These are phyloP conservation scores for Oceanodroma tethys DNA, from an alignment of 2,113 vertebrate species.

Conservation along the genomic window DNA sequence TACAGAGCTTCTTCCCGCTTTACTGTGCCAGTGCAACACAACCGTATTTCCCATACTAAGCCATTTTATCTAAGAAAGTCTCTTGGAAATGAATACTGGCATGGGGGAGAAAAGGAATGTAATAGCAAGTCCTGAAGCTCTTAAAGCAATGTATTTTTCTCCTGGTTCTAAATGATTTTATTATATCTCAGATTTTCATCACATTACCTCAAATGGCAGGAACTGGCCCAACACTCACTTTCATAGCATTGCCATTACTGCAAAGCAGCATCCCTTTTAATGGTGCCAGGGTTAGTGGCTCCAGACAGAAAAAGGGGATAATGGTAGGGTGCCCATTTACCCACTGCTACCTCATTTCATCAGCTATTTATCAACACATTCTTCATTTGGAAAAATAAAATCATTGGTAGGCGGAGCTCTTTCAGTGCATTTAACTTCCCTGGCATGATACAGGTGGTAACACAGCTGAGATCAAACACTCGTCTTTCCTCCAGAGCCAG, in stretches of 20 bases:
- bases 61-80: background rate
- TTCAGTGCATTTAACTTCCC: conserved; percentile 36
- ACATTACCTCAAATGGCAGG: conserved; percentile 27
- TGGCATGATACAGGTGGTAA: conserved; percentile 46
- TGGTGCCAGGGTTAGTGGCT: background rate
- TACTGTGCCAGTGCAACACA: background rate
- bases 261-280: conserved; percentile 14
- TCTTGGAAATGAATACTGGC: background rate
- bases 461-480: conserved; percentile 59
- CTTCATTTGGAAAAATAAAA: conserved; percentile 52
- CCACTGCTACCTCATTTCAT: conserved; percentile 50
- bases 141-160: conserved; percentile 8
- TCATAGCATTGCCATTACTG: conserved; percentile 15
- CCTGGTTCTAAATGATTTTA: conserved; percentile 12
- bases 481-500: conserved; percentile 43
- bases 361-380: conserved; percentile 40
- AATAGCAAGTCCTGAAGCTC: background rate
- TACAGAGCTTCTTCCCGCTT: background rate
- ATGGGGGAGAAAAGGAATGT: background rate
- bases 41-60: background rate
- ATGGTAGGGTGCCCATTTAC: conserved; percentile 38
- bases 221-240: background rate
- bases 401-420: conserved; percentile 31
- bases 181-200: background rate
- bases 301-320: background rate